phyloP scores from a whole-genome alignment of 1,140 invertebrate genomes.

The Mactra quadrangularis region DNA sequence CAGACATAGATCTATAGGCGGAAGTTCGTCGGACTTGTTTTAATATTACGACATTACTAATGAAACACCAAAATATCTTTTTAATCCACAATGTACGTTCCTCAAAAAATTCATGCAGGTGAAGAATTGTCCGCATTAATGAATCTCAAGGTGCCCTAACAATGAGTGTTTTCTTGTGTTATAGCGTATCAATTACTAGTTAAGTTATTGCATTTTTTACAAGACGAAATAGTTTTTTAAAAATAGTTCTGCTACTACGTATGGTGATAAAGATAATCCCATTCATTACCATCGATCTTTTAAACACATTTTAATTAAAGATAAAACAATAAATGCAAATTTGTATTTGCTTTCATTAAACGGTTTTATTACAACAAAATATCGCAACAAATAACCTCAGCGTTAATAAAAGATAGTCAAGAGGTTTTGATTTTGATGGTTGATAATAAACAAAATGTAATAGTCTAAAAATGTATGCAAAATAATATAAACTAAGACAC shows the following conservation, averaged over 20 bases:
- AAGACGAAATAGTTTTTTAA: slow-evolving; percentile 48
- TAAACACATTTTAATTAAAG: too few relatives aligned
- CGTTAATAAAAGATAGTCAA: too few relatives aligned
- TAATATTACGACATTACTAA: slow-evolving; percentile 58
- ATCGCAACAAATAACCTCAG: too few relatives aligned
- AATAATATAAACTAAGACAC: too few relatives aligned
- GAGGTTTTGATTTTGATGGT: too few relatives aligned
- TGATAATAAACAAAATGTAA: too few relatives aligned
- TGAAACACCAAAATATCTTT: slow-evolving; percentile 46
- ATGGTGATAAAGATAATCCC: slow-evolving; percentile 28
- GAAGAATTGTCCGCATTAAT: slow-evolving; percentile 34
- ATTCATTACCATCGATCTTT: slow-evolving; percentile 1
- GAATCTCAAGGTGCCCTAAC: slow-evolving; percentile 38
- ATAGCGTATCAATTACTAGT: slow-evolving; percentile 24
- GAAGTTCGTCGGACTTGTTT: slow-evolving; percentile 57
- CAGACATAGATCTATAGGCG: slow-evolving; percentile 52
- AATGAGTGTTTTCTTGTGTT: slow-evolving; percentile 36
- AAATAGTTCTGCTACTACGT: not conserved
- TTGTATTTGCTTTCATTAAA: too few relatives aligned
- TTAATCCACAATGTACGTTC: slow-evolving; percentile 53
- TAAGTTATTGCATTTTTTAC: not conserved
- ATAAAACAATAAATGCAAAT: too few relatives aligned
- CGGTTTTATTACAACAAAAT: too few relatives aligned
- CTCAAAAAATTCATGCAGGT: slow-evolving; percentile 51
- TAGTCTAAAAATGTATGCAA: too few relatives aligned